Percentiles rank a stretch among this genome's conserved stretches.
Evolutionary conservation across 2,113 vertebrate species (phyloP).

Genomic region (Cephalopterus ornatus): DNA sequence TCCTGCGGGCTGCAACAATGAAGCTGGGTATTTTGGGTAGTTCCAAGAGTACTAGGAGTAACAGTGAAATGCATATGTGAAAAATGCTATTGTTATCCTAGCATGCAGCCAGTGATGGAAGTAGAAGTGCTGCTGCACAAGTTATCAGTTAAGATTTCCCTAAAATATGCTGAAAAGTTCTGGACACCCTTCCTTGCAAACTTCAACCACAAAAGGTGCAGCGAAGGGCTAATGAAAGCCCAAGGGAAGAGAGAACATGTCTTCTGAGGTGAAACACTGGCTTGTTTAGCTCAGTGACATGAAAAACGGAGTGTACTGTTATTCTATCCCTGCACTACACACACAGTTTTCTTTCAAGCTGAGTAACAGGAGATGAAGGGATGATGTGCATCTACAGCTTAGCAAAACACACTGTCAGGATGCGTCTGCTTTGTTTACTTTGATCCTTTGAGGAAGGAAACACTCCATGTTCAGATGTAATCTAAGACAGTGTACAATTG

Average conservation of each 20-base stretch:
- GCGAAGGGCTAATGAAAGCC: not conserved
- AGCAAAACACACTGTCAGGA: not conserved
- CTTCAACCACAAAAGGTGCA: not conserved
- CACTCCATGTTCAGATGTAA: not conserved
- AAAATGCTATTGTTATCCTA: not conserved
- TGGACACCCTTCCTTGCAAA: not conserved
- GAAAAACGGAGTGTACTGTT: not conserved
- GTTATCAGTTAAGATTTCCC: not conserved
- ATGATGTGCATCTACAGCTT: not conserved
- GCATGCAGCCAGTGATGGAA: not conserved
- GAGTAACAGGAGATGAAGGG: not conserved
- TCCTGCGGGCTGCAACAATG: too few relatives aligned
- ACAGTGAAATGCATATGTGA: not conserved
- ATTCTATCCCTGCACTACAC: not conserved
- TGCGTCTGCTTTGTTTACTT: not conserved
- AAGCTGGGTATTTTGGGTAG: not conserved
- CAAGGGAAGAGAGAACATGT: not conserved
- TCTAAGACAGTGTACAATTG: not conserved
- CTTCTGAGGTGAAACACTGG: not conserved
- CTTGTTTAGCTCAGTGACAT: not conserved
- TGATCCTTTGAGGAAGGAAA: not conserved
- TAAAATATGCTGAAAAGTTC: not conserved
- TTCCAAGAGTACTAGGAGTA: not conserved
- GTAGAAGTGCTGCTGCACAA: not conserved
- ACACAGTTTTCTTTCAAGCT: not conserved